phyloP scores from a whole-genome alignment of 2,888 invertebrate genomes.

The Halictus quadricinctus region DNA sequence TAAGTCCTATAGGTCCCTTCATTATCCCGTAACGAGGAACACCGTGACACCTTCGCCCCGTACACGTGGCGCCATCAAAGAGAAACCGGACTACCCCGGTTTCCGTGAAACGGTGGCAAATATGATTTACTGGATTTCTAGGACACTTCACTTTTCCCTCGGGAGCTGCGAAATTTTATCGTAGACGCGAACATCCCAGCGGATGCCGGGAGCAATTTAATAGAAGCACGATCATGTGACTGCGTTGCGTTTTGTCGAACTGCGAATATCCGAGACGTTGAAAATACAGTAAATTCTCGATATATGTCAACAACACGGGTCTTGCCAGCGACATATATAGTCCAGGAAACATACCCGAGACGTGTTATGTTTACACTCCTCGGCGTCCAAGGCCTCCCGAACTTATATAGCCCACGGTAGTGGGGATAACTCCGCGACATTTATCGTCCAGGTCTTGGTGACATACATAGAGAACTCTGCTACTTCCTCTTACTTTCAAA shows the following conservation, averaged over 20 bases:
- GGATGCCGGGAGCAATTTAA: background rate
- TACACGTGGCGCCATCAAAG: background rate
- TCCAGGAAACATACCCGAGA: no score
- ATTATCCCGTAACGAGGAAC: constrained; percentile 16
- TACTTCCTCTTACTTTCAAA: background rate
- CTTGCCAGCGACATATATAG: no score
- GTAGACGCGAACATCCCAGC: background rate
- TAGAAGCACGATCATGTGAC: background rate
- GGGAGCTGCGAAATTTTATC: background rate
- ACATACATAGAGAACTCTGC: background rate
- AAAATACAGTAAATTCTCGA: no score
- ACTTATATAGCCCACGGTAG: no score
- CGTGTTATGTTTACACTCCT: background rate
- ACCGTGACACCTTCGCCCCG: background rate
- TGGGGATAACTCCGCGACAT: no score
- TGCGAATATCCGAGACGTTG: background rate
- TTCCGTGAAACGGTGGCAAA: background rate
- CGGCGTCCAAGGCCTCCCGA: no score
- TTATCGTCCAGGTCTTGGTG: no score
- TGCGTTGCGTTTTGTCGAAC: background rate
- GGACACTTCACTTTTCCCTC: background rate
- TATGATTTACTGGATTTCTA: background rate
- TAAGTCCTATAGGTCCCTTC: constrained; percentile 5
- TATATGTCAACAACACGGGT: no score
- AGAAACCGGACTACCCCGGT: background rate